phyloP scores from a whole-genome alignment of 2,113 vertebrate genomes.

The Lasiurus borealis region DNA sequence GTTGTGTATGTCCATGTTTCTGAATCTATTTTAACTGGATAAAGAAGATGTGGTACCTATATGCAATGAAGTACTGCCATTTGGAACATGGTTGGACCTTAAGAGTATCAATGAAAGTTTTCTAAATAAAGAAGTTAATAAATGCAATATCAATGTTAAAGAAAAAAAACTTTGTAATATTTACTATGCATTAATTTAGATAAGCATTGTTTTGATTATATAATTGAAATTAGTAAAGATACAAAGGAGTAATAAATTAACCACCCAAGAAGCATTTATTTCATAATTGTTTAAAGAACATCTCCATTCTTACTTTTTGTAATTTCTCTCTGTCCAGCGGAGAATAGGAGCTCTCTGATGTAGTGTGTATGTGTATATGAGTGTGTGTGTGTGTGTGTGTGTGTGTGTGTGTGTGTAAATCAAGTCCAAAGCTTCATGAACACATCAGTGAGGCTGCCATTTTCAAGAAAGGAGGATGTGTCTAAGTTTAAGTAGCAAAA shows the following conservation, averaged over 20 bases:
- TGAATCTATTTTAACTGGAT: too few relatives aligned
- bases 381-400: background rate
- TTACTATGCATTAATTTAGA: background rate
- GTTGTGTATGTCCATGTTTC: too few relatives aligned
- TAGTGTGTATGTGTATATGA: background rate
- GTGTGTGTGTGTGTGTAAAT: background rate
- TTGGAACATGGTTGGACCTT: background rate
- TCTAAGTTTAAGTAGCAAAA: conserved; percentile 28
- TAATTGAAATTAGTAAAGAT: conserved; percentile 29
- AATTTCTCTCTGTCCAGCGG: conserved; percentile 6
- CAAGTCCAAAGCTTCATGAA: background rate
- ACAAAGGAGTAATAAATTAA: background rate
- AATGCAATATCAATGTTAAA: too few relatives aligned
- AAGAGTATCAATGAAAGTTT: background rate
- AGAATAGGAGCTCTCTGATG: background rate
- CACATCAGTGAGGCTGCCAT: background rate
- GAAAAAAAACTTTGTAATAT: background rate
- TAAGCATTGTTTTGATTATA: background rate
- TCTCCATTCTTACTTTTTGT: background rate
- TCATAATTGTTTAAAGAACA: background rate
- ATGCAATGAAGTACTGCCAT: background rate
- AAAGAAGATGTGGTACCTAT: too few relatives aligned
- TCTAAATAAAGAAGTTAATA: background rate
- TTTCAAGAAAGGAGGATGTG: background rate
- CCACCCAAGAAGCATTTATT: background rate